Evolutionary conservation across 2,797 vertebrate genomes (phyloP).

Genomic region (Periparus ater): DNA sequence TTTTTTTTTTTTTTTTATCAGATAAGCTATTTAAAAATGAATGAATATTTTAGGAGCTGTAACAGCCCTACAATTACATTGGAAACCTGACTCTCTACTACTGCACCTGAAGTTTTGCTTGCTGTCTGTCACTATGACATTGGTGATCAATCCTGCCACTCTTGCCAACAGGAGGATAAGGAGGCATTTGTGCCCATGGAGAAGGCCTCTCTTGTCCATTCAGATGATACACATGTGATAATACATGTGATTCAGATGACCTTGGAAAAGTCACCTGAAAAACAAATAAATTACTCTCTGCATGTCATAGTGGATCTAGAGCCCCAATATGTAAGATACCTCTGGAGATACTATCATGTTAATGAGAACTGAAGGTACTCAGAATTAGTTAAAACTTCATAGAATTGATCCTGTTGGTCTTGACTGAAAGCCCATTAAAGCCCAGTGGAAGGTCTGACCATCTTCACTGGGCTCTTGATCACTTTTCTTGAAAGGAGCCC

Average conservation of each 20-base stretch:
- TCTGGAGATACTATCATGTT: not conserved
- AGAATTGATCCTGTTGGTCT: not conserved
- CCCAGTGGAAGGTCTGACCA: not conserved
- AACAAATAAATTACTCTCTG: not conserved
- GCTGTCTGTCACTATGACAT: not conserved
- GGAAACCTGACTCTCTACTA: not conserved
- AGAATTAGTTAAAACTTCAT: not conserved
- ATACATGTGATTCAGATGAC: not conserved
- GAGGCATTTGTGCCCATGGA: not conserved
- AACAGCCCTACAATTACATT: not conserved
- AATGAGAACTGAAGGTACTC: not conserved
- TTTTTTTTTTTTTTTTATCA: conserved; percentile 27
- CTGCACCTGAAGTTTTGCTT: not conserved
- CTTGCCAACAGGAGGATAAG: not conserved
- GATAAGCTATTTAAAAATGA: conserved; percentile 66
- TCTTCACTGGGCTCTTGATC: not conserved
- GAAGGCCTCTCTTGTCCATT: not conserved
- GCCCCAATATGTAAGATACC: not conserved
- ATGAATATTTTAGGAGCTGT: conserved; percentile 58
- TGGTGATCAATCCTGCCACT: not conserved
- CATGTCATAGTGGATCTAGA: not conserved
- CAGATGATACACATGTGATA: not conserved
- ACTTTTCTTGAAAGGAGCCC: not conserved
- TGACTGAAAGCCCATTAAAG: not conserved
- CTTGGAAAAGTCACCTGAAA: conserved; percentile 23